These are phyloP conservation scores for Aporrectodea caliginosa DNA, from an alignment of 1,140 invertebrate genomes.

Conservation along the genomic window DNA sequence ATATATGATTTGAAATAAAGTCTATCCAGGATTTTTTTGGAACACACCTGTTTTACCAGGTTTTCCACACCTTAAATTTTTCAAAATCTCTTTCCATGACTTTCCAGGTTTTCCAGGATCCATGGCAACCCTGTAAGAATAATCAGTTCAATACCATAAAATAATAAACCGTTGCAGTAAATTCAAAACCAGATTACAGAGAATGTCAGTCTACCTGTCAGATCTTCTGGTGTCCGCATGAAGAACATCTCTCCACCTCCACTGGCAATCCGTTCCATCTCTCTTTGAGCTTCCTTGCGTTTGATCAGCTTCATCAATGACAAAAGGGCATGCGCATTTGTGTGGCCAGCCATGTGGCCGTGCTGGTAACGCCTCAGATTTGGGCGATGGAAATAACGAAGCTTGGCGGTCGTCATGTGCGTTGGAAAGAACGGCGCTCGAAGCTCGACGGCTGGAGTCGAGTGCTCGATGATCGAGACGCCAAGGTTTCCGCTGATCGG, in stretches of 20 bases:
- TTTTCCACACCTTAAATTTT: too few species aligned
- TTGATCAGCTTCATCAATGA: conserved; percentile 86
- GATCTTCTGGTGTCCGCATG: conserved; percentile 92
- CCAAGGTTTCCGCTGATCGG: conserved; percentile 57
- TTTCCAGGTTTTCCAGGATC: too few species aligned
- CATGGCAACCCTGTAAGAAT: too few species aligned
- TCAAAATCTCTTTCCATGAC: too few species aligned
- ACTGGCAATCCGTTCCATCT: conserved; percentile 85
- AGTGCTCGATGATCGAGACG: conserved; percentile 72
- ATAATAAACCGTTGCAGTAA: neutral
- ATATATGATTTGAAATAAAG: too few species aligned
- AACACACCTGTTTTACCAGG: too few species aligned
- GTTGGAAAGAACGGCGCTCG: conserved; percentile 92
- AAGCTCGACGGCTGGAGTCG: conserved; percentile 92
- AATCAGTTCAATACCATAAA: too few species aligned
- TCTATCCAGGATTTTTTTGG: too few species aligned
- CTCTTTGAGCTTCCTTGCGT: conserved; percentile 75
- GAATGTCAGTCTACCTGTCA: conserved; percentile 65
- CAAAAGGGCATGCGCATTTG: conserved; percentile 58
- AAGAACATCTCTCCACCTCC: conserved; percentile 96
- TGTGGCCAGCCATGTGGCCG: conserved; percentile 65
- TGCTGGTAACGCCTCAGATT: conserved; percentile 81
- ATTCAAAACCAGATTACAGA: neutral
- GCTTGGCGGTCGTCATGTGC: conserved; percentile 74
- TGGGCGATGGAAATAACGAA: conserved; percentile 90